Base-by-base conservation (phyloP, 1,140 invertebrate species). In the Calephelis nemesis region DNA sequence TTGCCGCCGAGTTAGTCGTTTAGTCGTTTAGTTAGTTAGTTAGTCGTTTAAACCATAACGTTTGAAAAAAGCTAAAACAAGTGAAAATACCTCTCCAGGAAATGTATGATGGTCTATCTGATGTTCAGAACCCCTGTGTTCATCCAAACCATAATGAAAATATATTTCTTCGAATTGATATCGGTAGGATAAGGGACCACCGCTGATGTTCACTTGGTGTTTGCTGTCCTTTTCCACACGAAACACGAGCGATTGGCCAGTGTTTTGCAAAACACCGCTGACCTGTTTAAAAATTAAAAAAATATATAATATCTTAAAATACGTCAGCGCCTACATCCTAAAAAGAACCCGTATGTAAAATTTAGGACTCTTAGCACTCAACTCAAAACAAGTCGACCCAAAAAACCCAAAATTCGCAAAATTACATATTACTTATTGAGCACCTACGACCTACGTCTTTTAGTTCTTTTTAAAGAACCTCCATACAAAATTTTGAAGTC, bases 151-250 rank as follows among this genome's bases (percentile, higher is more conserved):
- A 85, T 98, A 99, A 90, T 99, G 98, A 79, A 99, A 97, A 87
- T 98, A 98, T 78, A 99, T 97, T 85, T 98, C 97, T 83, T 98
- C 96, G 76, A 98, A 97, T 87, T 98, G 96, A 87, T 98, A 99
- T 60, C 96, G 94, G 92, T 99, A 99, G 11, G 98, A 97, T 11
- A 99, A 93, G 0, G 98, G 98, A 0, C 98, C 98, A 10, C 97
- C 97, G n/a, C 96, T 97, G 75, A 99, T 98, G 91, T 98, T 98
- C 15, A 98, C 95, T 71, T 96, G 96, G 72, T 95, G 94, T 82
- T 96, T 96, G 13, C 94, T 95, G 77, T 97, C 96, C 81, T 96
- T 97, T 83, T 98, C 97, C 9, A 97, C 95, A 54, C 96, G 94
- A 87, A 99, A 97, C 48, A 98, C 95, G 50, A 99, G 93, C 49